These are phyloP conservation scores for Agonum fuliginosum DNA, from an alignment of 2,888 invertebrate genomes.

Conservation along the genomic window DNA sequence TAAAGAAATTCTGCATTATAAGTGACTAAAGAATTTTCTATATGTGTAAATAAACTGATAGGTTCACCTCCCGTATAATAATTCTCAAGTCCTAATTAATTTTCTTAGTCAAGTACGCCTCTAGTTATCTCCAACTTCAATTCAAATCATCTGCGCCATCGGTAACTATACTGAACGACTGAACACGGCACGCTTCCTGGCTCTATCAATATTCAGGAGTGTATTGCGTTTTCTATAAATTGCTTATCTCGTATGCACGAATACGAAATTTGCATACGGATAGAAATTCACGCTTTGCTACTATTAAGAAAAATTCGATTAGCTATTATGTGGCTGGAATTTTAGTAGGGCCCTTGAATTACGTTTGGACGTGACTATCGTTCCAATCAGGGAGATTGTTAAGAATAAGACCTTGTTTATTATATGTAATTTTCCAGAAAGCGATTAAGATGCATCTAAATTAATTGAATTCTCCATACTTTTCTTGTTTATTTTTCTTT, in stretches of 20 bases:
- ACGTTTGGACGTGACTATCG: constrained; percentile 8
- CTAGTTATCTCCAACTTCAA: too few species aligned
- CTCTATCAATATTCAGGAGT: not conserved
- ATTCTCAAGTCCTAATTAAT: too few species aligned
- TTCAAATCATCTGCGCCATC: not conserved
- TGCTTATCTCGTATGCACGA: constrained; percentile 18
- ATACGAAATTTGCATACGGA: not conserved
- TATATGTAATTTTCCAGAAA: not conserved
- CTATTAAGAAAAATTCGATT: constrained; percentile 28
- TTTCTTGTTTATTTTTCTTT: too few species aligned
- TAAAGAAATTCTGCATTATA: too few species aligned
- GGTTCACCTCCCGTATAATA: too few species aligned
- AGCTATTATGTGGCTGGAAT: constrained; percentile 27
- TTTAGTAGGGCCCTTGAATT: not conserved
- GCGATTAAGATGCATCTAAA: too few species aligned
- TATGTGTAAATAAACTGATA: too few species aligned
- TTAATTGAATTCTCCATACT: too few species aligned
- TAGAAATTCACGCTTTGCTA: not conserved
- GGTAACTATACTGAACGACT: not conserved
- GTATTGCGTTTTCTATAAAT: not conserved
- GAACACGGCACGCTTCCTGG: not conserved
- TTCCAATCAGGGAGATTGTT: not conserved
- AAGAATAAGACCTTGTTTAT: not conserved
- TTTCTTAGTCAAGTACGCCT: too few species aligned
- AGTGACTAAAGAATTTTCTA: too few species aligned